These are phyloP conservation scores for Sialia sialis DNA, from an alignment of 2,113 vertebrate genomes.

Conservation along the genomic window DNA sequence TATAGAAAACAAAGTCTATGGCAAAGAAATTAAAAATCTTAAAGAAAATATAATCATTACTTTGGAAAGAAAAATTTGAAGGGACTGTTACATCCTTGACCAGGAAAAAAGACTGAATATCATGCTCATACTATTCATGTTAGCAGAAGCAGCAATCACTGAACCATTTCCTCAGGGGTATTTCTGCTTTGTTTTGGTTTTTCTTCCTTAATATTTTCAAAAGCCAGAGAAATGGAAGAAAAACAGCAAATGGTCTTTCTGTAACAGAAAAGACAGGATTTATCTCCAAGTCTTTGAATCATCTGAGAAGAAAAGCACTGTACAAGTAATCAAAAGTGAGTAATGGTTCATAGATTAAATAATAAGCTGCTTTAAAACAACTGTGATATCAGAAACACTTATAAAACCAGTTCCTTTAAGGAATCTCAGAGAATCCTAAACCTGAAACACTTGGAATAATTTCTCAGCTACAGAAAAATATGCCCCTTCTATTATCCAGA, in stretches of 20 bases:
- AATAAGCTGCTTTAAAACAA: slow-evolving; percentile 8
- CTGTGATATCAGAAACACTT: not conserved
- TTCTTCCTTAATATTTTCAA: slow-evolving; percentile 7
- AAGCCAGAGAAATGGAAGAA: not conserved
- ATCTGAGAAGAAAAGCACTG: not conserved
- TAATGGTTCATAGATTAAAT: not conserved
- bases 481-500: not conserved
- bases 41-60: not conserved
- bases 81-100: not conserved
- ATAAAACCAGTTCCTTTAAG: not conserved
- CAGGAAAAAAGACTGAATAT: not conserved
- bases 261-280: not conserved
- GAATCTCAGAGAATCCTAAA: not conserved
- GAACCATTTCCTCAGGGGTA: not conserved
- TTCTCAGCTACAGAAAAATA: not conserved
- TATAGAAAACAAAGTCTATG: not conserved
- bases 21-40: not conserved
- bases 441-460: not conserved
- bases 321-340: not conserved
- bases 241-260: slow-evolving; percentile 6
- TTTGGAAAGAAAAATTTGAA: not conserved
- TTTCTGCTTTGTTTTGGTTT: not conserved
- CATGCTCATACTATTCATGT: not conserved
- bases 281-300: not conserved
- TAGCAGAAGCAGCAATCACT: not conserved